phyloP scores from a whole-genome alignment of 2,797 vertebrate genomes.

The Poeciliopsis infans region DNA sequence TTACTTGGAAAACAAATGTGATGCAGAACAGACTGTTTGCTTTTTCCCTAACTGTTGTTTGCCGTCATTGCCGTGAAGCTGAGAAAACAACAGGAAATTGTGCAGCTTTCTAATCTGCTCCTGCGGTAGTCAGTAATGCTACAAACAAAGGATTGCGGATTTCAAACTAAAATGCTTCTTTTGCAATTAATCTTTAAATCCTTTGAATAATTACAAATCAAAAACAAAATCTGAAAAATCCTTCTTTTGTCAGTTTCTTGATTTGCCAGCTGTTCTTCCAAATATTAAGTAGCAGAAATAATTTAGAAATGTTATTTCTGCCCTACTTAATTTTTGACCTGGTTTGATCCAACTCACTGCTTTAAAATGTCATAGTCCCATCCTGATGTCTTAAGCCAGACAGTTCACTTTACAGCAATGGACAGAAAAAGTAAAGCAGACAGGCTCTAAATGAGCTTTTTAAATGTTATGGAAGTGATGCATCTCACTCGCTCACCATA shows the following conservation, averaged over 20 bases:
- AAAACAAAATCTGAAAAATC: neutral
- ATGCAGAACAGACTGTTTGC: neutral
- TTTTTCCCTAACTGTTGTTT: conserved; percentile 5
- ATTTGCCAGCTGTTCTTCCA: neutral
- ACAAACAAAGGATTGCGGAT: neutral
- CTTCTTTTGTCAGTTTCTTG: no score
- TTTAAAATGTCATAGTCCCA: neutral
- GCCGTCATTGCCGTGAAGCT: neutral
- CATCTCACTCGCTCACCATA: neutral
- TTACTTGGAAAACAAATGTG: conserved; percentile 2
- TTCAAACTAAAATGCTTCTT: neutral
- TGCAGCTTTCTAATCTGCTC: neutral
- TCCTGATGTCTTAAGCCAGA: neutral
- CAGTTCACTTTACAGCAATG: neutral
- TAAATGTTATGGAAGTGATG: neutral
- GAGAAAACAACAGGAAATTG: neutral
- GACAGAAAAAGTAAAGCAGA: neutral
- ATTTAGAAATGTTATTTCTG: neutral
- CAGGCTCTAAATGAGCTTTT: neutral
- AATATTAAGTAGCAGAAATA: neutral
- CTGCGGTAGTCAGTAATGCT: neutral
- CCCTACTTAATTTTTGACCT: neutral
- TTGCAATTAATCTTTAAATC: neutral
- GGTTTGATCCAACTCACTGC: neutral
- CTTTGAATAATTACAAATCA: neutral